These are phyloP conservation scores for Heliconius congener DNA, from an alignment of 1,140 invertebrate genomes.

Conservation along the genomic window DNA sequence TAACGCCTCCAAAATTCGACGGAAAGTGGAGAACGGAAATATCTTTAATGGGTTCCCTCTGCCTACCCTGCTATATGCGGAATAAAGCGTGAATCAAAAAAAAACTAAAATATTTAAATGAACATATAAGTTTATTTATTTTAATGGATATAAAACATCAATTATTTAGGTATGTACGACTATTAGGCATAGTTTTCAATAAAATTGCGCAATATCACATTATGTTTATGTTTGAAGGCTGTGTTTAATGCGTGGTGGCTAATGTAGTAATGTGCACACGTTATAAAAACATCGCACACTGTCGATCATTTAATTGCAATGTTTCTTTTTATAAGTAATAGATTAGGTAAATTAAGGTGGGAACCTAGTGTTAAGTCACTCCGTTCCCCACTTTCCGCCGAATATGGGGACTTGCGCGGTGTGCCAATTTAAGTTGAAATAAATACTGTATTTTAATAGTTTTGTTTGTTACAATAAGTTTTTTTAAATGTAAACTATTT, in stretches of 20 bases:
- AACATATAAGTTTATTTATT: not conserved
- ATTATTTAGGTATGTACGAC: not conserved
- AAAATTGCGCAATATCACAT: not conserved
- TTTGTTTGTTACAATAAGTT: too few species aligned
- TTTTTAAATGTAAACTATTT: too few species aligned
- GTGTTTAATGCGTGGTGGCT: not conserved
- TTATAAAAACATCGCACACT: not conserved
- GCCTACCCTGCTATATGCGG: too few species aligned
- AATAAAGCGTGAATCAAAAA: not conserved
- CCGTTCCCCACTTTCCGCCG: too few species aligned
- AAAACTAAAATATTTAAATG: not conserved
- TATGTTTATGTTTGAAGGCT: slow-evolving; percentile 12
- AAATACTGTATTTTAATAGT: too few species aligned
- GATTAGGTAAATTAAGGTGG: too few species aligned
- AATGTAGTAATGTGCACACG: not conserved
- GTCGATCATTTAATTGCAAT: not conserved
- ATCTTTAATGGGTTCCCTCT: too few species aligned
- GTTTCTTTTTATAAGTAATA: too few species aligned
- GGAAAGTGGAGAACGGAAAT: too few species aligned
- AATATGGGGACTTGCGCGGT: too few species aligned
- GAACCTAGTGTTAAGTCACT: too few species aligned
- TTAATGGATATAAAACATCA: not conserved
- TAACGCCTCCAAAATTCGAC: too few species aligned
- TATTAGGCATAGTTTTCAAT: slow-evolving; percentile 10
- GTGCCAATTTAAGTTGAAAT: not conserved